Percentiles rank a stretch among this genome's conserved stretches.
These are phyloP conservation scores for Papilio polyxenes DNA, from an alignment of 1,140 invertebrate genomes.

Conservation along the genomic window DNA sequence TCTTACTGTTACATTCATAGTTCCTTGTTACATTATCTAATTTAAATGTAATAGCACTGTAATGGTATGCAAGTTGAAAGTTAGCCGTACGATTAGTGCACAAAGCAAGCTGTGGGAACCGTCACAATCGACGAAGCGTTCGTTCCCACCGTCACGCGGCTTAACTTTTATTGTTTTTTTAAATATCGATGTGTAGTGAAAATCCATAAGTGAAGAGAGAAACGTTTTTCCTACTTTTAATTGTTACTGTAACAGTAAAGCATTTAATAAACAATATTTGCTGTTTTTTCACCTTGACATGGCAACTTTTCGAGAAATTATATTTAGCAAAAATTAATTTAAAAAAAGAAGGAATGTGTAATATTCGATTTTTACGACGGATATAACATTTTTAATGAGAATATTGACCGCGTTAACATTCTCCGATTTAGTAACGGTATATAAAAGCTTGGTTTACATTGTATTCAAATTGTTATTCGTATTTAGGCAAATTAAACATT, in stretches of 20 bases:
- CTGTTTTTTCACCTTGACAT: neutral
- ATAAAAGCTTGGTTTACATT: neutral
- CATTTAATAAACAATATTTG: neutral
- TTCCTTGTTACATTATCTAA: neutral
- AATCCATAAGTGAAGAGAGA: neutral
- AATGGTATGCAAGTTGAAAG: constrained; percentile 15
- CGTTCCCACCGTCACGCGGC: neutral
- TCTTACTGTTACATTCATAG: neutral
- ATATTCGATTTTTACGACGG: neutral
- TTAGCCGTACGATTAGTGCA: neutral
- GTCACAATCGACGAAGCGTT: neutral
- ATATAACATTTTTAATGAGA: neutral
- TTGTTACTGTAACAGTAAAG: neutral
- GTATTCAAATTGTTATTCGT: neutral
- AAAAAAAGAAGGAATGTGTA: neutral
- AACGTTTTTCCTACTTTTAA: neutral
- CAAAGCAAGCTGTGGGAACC: constrained; percentile 9
- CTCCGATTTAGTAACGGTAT: too few species aligned
- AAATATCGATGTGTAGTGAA: neutral
- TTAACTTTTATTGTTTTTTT: neutral
- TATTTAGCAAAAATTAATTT: neutral
- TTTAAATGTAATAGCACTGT: neutral
- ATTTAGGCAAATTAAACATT: neutral
- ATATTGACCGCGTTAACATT: neutral
- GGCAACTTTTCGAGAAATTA: neutral